A percentile compares a stretch with the other conserved stretches of the same genome.
Conservation (phyloP, 2,113 vertebrate species). For the Limnothrissa miodon region DNA sequence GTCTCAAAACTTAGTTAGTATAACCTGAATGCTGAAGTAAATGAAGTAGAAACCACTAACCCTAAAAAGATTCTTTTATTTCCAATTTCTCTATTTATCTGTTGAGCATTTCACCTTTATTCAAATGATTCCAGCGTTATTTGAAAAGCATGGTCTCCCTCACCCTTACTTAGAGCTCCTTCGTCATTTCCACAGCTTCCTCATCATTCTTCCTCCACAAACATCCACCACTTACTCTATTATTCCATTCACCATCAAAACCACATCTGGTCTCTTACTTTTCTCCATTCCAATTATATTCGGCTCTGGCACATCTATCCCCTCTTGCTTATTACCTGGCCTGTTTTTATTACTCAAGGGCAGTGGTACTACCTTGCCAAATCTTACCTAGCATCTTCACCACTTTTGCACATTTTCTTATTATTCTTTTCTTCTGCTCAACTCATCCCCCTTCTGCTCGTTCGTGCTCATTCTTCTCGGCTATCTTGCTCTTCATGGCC, state of each 20-base stretch:
- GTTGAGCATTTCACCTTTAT: neutral
- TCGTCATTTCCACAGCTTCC: neutral
- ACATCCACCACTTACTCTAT: too few species aligned
- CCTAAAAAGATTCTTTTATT: neutral
- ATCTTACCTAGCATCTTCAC: neutral
- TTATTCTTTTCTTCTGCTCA: neutral
- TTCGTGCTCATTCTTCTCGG: neutral
- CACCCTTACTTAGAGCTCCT: neutral
- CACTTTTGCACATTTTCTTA: neutral
- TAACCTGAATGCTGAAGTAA: neutral
- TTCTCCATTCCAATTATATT: neutral
- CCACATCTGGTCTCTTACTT: neutral
- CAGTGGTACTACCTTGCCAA: neutral
- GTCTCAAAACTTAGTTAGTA: neutral
- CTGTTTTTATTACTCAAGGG: too few species aligned
- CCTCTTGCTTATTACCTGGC: too few species aligned
- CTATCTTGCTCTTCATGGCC: neutral
- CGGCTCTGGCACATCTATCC: neutral
- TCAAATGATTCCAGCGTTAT: neutral
- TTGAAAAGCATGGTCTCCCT: neutral
- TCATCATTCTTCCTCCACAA: too few species aligned
- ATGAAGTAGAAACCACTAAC: neutral
- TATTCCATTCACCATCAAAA: neutral
- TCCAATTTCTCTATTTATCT: neutral
- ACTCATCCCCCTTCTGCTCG: neutral